Conservation (phyloP, 2,888 invertebrate genomes). For the Drosophila histrio region DNA sequence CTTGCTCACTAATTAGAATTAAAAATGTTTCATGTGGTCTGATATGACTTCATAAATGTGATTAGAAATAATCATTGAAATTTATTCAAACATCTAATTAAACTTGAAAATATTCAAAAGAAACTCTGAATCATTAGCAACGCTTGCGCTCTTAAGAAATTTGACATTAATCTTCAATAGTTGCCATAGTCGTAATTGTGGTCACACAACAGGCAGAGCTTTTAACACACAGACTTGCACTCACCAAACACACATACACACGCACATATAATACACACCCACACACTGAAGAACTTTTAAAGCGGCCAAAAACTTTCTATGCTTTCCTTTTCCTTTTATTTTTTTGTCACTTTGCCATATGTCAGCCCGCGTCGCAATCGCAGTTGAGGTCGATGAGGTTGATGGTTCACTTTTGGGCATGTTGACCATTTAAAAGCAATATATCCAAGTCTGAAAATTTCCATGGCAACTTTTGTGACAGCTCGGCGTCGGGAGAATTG, state of each 20-base stretch:
- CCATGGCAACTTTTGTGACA: conserved; percentile 51
- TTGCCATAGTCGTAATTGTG: conserved; percentile 7
- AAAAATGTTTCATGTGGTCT: no score
- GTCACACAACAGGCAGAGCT: background rate
- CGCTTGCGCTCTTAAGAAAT: background rate
- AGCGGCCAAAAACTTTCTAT: background rate
- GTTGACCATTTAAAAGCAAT: conserved; percentile 29
- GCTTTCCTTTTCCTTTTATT: conserved; percentile 3
- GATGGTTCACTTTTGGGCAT: background rate
- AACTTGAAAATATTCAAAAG: background rate
- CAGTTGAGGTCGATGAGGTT: background rate
- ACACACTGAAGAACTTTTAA: conserved; percentile 1
- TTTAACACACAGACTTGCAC: background rate
- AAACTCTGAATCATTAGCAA: background rate
- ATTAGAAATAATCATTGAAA: background rate
- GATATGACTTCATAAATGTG: no score
- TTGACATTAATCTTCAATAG: background rate
- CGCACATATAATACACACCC: no score
- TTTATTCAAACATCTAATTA: background rate
- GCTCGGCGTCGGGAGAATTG: background rate
- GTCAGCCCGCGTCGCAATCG: background rate
- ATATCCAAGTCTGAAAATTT: conserved; percentile 25
- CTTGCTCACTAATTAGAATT: background rate
- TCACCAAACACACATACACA: background rate
- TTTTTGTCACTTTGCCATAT: conserved; percentile 6